Evolutionary conservation across 2,888 invertebrate genomes (phyloP).

Genomic region (Perdita meconis): DNA sequence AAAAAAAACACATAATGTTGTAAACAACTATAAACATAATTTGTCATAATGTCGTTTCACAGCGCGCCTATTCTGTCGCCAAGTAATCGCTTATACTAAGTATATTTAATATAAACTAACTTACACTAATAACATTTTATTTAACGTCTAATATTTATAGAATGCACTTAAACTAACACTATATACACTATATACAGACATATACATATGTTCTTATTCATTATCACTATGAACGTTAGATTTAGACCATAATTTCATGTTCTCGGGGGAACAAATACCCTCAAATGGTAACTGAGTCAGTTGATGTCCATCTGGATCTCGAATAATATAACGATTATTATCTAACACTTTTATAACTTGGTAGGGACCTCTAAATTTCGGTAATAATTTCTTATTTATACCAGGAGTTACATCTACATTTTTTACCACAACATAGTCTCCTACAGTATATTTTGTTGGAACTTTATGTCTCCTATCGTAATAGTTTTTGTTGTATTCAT

Average conservation of each 20-base stretch:
- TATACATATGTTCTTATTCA: too few relatives aligned
- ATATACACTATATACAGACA: too few relatives aligned
- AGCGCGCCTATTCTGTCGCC: too few relatives aligned
- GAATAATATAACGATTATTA: not conserved
- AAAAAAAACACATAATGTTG: not conserved
- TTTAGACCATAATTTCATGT: not conserved
- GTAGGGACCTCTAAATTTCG: slow-evolving; percentile 30
- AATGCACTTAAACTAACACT: too few relatives aligned
- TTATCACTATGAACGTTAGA: too few relatives aligned
- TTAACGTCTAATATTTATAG: too few relatives aligned
- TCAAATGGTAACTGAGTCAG: slow-evolving; percentile 4
- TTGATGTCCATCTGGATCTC: not conserved
- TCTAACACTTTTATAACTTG: not conserved
- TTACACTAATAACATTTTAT: too few relatives aligned
- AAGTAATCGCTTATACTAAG: too few relatives aligned
- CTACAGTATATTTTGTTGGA: slow-evolving; percentile 11
- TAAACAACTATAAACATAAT: too few relatives aligned
- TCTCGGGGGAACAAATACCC: not conserved
- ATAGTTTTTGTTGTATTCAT: slow-evolving; percentile 16
- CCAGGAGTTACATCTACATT: slow-evolving; percentile 28
- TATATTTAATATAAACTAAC: too few relatives aligned
- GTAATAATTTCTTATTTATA: slow-evolving; percentile 29
- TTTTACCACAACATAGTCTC: slow-evolving; percentile 24
- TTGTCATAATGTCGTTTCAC: too few relatives aligned
- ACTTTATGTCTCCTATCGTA: slow-evolving; percentile 20